Evolutionary conservation across 2,113 vertebrate species (phyloP).

Genomic region (Cariama cristata): DNA sequence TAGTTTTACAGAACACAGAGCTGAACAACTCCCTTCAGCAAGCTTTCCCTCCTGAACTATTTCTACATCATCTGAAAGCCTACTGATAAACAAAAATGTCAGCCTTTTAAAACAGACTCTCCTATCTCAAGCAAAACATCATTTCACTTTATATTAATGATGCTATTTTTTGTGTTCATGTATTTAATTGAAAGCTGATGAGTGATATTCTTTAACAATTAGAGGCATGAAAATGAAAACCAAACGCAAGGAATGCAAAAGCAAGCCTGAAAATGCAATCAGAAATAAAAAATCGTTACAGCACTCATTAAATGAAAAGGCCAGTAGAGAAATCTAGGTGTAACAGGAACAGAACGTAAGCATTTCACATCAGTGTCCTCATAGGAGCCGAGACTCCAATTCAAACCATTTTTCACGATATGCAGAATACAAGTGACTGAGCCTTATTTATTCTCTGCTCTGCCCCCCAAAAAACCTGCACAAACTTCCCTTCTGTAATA

Average conservation of each 20-base stretch:
- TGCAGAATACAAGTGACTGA: neutral
- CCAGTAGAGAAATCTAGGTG: neutral
- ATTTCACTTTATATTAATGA: constrained; percentile 23
- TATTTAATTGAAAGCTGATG: constrained; percentile 49
- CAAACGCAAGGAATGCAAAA: constrained; percentile 26
- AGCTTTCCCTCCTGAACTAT: neutral
- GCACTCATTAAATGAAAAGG: neutral
- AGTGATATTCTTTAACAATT: constrained; percentile 52
- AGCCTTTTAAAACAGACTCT: neutral
- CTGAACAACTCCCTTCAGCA: neutral
- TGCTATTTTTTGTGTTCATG: neutral
- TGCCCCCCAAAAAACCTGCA: neutral
- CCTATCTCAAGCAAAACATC: neutral
- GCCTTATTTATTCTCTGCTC: neutral
- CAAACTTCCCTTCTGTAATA: neutral
- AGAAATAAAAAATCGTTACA: constrained; percentile 5
- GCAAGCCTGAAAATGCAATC: constrained; percentile 4
- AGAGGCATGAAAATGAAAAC: constrained; percentile 19
- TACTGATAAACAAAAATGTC: neutral
- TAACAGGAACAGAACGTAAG: neutral
- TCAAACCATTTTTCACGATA: neutral
- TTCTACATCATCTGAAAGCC: neutral
- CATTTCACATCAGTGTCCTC: neutral
- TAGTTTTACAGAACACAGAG: neutral
- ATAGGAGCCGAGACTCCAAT: neutral